Conservation (phyloP, 2,888 invertebrate genomes). For the Heterodera filipjevi region DNA sequence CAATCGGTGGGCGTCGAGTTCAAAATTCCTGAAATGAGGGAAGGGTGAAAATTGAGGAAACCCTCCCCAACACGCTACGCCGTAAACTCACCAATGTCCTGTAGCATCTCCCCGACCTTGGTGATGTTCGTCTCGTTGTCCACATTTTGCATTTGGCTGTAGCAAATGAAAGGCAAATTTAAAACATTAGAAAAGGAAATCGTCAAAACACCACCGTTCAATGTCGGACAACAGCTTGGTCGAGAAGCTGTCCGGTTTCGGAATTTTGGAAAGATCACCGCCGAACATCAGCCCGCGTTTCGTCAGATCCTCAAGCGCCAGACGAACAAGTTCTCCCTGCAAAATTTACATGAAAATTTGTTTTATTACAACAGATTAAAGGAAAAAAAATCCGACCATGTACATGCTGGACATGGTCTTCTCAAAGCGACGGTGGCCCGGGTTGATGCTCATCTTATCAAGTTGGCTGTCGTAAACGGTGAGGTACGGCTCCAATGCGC, state of each 20-base stretch:
- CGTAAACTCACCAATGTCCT: conserved; percentile 78
- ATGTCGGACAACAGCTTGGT: conserved; percentile 98
- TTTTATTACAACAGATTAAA: too few species aligned
- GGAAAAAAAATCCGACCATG: conserved; percentile 65
- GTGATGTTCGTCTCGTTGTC: conserved; percentile 39
- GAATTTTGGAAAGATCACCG: conserved; percentile 56
- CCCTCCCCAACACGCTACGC: not conserved
- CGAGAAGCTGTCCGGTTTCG: conserved; percentile 73
- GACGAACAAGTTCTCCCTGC: conserved; percentile 84
- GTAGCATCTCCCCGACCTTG: conserved; percentile 72
- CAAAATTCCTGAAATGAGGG: conserved; percentile 9
- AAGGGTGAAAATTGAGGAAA: too few species aligned
- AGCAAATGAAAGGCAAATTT: conserved; percentile 68
- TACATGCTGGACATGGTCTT: conserved; percentile 99
- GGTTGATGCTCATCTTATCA: conserved; percentile 81
- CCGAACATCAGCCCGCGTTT: conserved; percentile 58
- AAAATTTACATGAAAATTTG: not conserved
- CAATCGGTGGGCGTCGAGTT: conserved; percentile 81
- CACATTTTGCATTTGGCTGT: conserved; percentile 80
- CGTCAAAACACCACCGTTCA: conserved; percentile 70
- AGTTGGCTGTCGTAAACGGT: conserved; percentile 78
- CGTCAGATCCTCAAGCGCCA: conserved; percentile 82
- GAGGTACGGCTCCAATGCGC: conserved; percentile 81
- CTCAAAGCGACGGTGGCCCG: conserved; percentile 77
- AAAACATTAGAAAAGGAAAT: not conserved